These are phyloP conservation scores for Belonocnema kinseyi DNA, from an alignment of 1,140 invertebrate species.

Conservation along the genomic window DNA sequence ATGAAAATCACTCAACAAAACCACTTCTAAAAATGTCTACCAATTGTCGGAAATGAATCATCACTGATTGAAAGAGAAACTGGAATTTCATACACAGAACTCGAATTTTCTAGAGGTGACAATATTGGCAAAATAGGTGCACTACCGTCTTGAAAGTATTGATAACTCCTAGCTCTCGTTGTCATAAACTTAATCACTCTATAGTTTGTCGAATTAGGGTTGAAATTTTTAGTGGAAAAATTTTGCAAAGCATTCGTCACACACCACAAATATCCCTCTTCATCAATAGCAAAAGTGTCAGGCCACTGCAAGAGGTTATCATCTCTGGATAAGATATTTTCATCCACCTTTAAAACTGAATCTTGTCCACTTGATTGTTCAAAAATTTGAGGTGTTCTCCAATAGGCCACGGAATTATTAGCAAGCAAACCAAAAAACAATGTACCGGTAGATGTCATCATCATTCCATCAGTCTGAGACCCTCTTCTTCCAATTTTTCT, in stretches of 20 bases:
- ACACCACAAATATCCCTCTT: conserved; percentile 78
- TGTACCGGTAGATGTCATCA: conserved; percentile 79
- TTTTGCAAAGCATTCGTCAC: conserved; percentile 79
- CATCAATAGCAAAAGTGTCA: conserved; percentile 80
- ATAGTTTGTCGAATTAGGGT: conserved; percentile 76
- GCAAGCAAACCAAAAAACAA: conserved; percentile 80
- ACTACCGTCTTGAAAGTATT: conserved; percentile 70
- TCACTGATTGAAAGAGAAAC: background rate
- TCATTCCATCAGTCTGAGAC: conserved; percentile 80
- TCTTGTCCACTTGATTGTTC: conserved; percentile 44
- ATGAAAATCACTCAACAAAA: too few relatives aligned
- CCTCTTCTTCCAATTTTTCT: conserved; percentile 76
- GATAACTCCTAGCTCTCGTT: conserved; percentile 78
- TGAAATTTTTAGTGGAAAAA: conserved; percentile 75
- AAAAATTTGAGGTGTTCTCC: conserved; percentile 74
- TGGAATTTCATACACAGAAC: conserved; percentile 8
- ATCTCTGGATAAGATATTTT: conserved; percentile 76
- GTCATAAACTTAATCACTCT: conserved; percentile 75
- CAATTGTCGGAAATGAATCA: background rate
- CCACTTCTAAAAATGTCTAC: background rate
- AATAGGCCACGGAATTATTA: conserved; percentile 78
- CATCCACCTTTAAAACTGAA: conserved; percentile 63
- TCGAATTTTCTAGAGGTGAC: background rate
- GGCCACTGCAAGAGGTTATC: conserved; percentile 80
- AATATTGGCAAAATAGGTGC: conserved; percentile 53